These are phyloP conservation scores for Synergus gifuensis DNA, from an alignment of 2,888 invertebrate genomes.

Conservation along the genomic window DNA sequence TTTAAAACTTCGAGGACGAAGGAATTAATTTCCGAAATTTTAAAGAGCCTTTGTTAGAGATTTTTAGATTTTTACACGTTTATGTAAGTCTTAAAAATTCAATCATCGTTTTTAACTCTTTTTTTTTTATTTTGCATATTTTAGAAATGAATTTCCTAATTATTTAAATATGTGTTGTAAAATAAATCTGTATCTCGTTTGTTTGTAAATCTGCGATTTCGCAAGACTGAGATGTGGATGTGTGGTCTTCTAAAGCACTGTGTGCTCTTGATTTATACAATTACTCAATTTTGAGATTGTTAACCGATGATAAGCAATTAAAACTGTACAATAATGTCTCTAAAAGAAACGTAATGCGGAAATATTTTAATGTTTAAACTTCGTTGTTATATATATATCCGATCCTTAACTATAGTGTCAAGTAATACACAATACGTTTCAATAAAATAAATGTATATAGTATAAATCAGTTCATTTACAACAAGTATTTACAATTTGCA, in stretches of 20 bases:
- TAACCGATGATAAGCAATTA: neutral
- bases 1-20: constrained; percentile 12
- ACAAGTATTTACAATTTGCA: constrained; percentile 23
- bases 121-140: neutral
- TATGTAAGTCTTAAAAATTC: constrained; percentile 25
- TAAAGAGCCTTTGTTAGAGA: neutral
- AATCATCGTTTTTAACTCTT: neutral
- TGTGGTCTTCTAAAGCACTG: constrained; percentile 25
- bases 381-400: constrained; percentile 21
- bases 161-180: constrained; percentile 13
- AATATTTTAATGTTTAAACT: constrained; percentile 29
- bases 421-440: constrained; percentile 10
- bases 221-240: constrained; percentile 44
- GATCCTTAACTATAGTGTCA: constrained; percentile 9
- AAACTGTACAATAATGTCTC: constrained; percentile 6
- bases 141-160: neutral
- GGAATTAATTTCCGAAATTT: constrained; percentile 17
- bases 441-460: constrained; percentile 27
- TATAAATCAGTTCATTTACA: constrained; percentile 30
- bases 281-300: constrained; percentile 35
- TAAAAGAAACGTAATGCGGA: constrained; percentile 2
- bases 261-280: constrained; percentile 32
- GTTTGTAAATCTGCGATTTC: constrained; percentile 35
- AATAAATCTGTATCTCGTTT: constrained; percentile 27
- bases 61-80: constrained; percentile 19